Conservation (phyloP, 2,113 vertebrate genomes). For the Lasiurus borealis region DNA sequence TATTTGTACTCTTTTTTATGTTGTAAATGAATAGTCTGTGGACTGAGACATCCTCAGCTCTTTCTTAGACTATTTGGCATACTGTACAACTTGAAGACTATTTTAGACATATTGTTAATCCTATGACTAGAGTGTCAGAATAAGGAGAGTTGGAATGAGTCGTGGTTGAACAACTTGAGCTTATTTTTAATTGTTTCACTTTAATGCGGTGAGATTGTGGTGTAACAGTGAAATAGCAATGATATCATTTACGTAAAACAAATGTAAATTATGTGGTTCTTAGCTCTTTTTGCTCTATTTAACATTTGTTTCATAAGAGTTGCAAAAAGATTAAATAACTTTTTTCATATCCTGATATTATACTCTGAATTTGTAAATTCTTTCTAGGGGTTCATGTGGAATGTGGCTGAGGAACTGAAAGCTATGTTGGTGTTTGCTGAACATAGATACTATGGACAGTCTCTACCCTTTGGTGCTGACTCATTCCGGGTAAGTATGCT, state of each 20-base stretch:
- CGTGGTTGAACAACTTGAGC: not conserved
- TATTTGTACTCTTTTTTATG: conserved; percentile 41
- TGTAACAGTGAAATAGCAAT: not conserved
- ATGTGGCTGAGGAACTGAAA: conserved; percentile 92
- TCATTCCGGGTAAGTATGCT: conserved; percentile 90
- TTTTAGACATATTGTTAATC: not conserved
- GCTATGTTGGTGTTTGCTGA: conserved; percentile 98
- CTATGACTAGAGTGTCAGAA: not conserved
- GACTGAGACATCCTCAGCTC: not conserved
- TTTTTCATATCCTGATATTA: conserved; percentile 17
- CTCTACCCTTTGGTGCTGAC: conserved; percentile 93
- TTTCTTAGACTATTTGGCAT: conserved; percentile 17
- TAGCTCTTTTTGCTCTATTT: conserved; percentile 8
- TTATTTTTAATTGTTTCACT: conserved; percentile 53
- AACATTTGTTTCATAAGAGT: not conserved
- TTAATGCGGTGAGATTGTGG: not conserved
- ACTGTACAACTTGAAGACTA: not conserved
- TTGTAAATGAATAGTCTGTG: not conserved
- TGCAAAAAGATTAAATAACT: not conserved
- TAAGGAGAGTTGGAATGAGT: not conserved
- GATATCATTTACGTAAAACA: not conserved
- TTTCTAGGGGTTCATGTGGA: conserved; percentile 97
- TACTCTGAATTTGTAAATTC: conserved; percentile 31
- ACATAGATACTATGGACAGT: conserved; percentile 97
- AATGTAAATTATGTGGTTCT: not conserved